These are phyloP conservation scores for Microtus obscurus DNA, from an alignment of 2,797 vertebrate genomes.

Conservation along the genomic window DNA sequence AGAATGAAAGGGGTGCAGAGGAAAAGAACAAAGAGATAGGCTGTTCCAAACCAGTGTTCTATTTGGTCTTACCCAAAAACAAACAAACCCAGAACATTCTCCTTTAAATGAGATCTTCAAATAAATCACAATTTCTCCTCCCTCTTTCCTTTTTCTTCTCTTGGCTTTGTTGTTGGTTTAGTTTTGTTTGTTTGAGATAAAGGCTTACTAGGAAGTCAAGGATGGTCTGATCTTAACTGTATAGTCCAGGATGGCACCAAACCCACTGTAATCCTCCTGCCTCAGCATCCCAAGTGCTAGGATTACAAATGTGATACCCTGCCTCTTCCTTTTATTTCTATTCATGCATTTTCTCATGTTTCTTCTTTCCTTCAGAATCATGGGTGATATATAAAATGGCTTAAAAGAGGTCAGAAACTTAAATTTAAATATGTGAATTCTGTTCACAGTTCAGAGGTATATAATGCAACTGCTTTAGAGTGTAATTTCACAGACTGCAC, in stretches of 20 bases:
- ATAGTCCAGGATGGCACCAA: background rate
- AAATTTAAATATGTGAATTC: background rate
- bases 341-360: background rate
- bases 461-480: background rate
- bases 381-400: background rate
- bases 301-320: background rate
- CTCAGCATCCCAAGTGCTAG: background rate
- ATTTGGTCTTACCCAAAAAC: background rate
- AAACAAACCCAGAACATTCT: background rate
- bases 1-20: background rate
- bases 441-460: background rate
- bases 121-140: background rate
- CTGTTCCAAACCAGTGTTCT: background rate
- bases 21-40: background rate
- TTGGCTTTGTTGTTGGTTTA: background rate
- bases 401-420: constrained; percentile 41
- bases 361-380: background rate
- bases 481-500: background rate
- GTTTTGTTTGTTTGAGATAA: background rate
- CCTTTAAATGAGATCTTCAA: constrained; percentile 22
- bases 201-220: background rate
- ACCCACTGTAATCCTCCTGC: background rate
- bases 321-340: background rate
- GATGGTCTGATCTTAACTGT: background rate
- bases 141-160: background rate